Base-by-base conservation (phyloP, 2,113 vertebrate genomes). In the Festucalex cinctus region DNA sequence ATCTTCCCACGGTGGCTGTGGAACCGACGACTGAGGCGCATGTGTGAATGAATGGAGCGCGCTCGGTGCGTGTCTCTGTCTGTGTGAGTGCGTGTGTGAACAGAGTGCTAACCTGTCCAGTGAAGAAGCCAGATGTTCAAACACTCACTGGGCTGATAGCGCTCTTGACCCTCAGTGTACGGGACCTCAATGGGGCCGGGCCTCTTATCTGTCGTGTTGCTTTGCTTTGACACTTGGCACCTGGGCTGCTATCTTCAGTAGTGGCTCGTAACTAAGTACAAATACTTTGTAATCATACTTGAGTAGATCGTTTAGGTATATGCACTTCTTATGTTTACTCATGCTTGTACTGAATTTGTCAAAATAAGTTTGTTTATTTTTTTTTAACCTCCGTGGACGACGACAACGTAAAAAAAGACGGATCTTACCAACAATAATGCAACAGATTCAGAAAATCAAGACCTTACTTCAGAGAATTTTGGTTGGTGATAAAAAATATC, bases 1-100 rank as follows among this genome's bases (percentile, higher is more conserved):
- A 85, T 85, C 88, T 91, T 91, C 91, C 90, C 91, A 92, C 88
- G 84, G 88, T 88, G 83, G 84, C 76, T 77, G 82, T 48, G 68
- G 85, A 88, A 79, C 73, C 65, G n/a, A 62, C 69, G 6, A n/a
- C 75, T 39, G 68, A 64, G 12, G 59, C 22, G 32, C 17, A 28
- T 41, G 77, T 70, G 68, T 68, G 70, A 32, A 61, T 61, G 59
- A 62, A 62, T 24, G 60, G 60, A 37, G 46, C 32, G 13, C 41
- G 22, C 20, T 46, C 9, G 8, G 67, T 68, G 28, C 54, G 59
- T 77, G 70, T 70, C 58, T 71, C 71, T 56, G 39, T 59, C 39
- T 65, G 66, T 54, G 67, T 70, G 28, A 49, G 66, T 79, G 68
- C 70, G 58, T 71, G 71, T 49, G 39, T 28, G 5, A 43, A 58